A percentile compares a stretch with the other conserved stretches of the same genome.
Evolutionary conservation across 1,140 invertebrate species (phyloP).

Genomic region (Brachionus calyciflorus): DNA sequence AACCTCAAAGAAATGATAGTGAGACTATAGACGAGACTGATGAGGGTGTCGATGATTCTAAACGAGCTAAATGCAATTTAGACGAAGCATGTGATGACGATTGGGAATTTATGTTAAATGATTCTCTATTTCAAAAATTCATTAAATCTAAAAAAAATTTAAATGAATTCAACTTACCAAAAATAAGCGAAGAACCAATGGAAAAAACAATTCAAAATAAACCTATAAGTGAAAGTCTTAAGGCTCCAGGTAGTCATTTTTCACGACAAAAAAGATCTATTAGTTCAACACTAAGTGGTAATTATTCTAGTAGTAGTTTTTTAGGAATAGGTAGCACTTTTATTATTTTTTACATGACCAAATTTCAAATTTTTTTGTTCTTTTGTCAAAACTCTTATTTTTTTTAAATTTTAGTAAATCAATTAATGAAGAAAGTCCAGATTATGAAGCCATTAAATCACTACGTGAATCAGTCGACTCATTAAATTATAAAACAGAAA

Average conservation of each 20-base stretch:
- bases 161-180: neutral
- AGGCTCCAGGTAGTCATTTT: neutral
- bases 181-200: neutral
- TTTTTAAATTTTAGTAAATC: slow-evolving; percentile 44
- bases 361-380: no score
- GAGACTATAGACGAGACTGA: neutral
- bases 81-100: slow-evolving; percentile 33
- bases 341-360: no score
- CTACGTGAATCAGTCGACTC: slow-evolving; percentile 14
- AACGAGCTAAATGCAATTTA: slow-evolving; percentile 1
- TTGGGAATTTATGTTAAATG: slow-evolving; percentile 36
- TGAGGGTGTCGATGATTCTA: neutral
- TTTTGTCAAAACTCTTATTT: no score
- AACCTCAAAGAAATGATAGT: neutral
- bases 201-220: neutral
- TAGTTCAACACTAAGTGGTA: neutral
- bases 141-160: slow-evolving; percentile 19
- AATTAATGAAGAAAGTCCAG: slow-evolving; percentile 40
- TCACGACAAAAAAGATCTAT: slow-evolving; percentile 6
- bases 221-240: neutral
- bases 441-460: slow-evolving; percentile 37
- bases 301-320: no score
- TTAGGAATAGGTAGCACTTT: no score
- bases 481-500: slow-evolving; percentile 14
- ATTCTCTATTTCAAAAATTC: slow-evolving; percentile 9